These are phyloP conservation scores for Athripsodes cinereus DNA, from an alignment of 2,888 invertebrate species.

Conservation along the genomic window DNA sequence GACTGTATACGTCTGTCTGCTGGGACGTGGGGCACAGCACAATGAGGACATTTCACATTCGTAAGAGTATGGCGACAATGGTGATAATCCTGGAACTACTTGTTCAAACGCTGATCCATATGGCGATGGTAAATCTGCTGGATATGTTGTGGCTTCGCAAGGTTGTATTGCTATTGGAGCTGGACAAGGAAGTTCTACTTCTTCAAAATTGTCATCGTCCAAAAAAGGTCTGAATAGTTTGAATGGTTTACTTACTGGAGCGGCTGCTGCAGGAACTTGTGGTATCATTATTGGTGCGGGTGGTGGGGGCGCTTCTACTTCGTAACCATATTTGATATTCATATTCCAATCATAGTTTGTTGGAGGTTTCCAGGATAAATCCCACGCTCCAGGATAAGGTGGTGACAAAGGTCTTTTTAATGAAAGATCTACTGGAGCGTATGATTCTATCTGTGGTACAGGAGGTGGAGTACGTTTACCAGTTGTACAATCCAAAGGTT, in stretches of 20 bases:
- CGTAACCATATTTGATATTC: slow-evolving; percentile 31
- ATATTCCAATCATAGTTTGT: slow-evolving; percentile 31
- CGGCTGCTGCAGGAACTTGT: slow-evolving; percentile 33
- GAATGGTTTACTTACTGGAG: slow-evolving; percentile 54
- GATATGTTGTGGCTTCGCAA: slow-evolving; percentile 32
- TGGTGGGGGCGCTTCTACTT: slow-evolving; percentile 35
- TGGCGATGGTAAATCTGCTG: slow-evolving; percentile 37
- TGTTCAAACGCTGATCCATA: slow-evolving; percentile 40
- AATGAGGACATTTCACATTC: background rate
- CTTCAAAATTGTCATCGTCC: slow-evolving; percentile 53
- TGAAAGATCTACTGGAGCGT: slow-evolving; percentile 30
- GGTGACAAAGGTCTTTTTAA: slow-evolving; percentile 32
- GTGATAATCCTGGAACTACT: slow-evolving; percentile 40
- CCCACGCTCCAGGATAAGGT: slow-evolving; percentile 32
- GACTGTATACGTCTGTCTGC: slow-evolving; percentile 38
- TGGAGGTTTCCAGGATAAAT: slow-evolving; percentile 30
- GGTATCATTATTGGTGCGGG: too few species aligned
- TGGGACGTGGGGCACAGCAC: slow-evolving; percentile 2
- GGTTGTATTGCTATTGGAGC: slow-evolving; percentile 10
- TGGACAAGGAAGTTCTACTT: slow-evolving; percentile 35
- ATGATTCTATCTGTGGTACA: slow-evolving; percentile 28
- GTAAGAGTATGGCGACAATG: slow-evolving; percentile 8
- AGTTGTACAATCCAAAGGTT: slow-evolving; percentile 37
- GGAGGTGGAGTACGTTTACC: slow-evolving; percentile 40
- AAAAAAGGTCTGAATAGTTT: slow-evolving; percentile 75